These are phyloP conservation scores for Bergia sp. DNA, from an alignment of 92 coral and sea anemone genomes.

Conservation along the genomic window DNA sequence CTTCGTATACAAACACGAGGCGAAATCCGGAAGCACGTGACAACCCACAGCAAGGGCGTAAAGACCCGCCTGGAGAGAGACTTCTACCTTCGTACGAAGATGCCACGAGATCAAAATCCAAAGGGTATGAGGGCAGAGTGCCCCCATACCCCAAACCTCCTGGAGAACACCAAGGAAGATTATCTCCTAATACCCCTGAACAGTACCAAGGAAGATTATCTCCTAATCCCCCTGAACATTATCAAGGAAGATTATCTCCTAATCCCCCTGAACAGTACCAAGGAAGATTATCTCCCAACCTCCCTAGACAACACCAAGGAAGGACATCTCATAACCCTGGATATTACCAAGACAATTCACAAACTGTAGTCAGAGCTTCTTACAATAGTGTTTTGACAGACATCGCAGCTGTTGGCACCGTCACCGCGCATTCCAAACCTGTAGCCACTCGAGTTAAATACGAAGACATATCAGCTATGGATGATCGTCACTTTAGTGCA, in stretches of 20 bases:
- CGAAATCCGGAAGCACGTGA: slow-evolving; percentile 9
- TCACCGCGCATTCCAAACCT: background rate
- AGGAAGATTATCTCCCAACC: background rate
- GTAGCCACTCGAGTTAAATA: slow-evolving; percentile 30
- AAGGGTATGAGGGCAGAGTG: background rate
- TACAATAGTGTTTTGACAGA: background rate
- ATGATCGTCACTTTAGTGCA: background rate
- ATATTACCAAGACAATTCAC: background rate
- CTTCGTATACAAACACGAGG: background rate
- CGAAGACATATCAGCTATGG: slow-evolving; percentile 5
- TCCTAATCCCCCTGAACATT: background rate
- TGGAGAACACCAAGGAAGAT: background rate
- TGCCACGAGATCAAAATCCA: slow-evolving; percentile 20
- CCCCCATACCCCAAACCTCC: background rate
- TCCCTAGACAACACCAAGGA: background rate
- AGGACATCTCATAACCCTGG: slow-evolving; percentile 4
- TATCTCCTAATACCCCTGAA: background rate
- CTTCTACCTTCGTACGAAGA: slow-evolving; percentile 25
- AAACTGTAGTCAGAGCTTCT: background rate
- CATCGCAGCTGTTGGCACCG: background rate
- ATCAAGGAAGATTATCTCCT: background rate
- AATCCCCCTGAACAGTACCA: background rate
- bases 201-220: background rate
- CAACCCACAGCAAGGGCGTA: slow-evolving; percentile 12
- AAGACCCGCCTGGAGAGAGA: background rate